A percentile compares a stretch with the other conserved stretches of the same genome.
Conservation (phyloP, 2,113 vertebrate genomes). For the Geothlypis trichas region DNA sequence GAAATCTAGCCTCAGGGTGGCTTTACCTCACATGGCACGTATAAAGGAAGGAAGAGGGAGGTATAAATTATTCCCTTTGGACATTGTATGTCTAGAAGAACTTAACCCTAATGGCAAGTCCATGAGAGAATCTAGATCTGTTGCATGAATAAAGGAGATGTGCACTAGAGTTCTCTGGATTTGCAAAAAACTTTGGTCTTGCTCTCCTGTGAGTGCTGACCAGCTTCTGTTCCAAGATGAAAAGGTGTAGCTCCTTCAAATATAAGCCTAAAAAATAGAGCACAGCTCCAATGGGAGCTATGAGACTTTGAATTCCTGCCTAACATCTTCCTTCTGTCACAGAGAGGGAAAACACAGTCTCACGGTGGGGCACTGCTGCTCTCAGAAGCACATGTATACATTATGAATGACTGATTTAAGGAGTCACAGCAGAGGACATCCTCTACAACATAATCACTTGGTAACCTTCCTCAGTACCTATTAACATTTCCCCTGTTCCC, state of each 20-base stretch:
- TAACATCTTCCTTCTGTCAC: neutral
- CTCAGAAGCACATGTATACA: neutral
- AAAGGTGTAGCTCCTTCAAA: neutral
- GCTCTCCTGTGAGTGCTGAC: neutral
- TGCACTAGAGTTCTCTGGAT: neutral
- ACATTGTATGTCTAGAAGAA: neutral
- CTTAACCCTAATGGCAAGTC: neutral
- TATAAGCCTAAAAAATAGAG: neutral
- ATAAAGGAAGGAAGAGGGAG: neutral
- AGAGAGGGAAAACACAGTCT: neutral
- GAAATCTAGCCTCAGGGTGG: neutral
- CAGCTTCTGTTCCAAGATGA: neutral
- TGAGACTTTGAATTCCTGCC: neutral
- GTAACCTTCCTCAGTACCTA: neutral
- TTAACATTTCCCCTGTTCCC: neutral
- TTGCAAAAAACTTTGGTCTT: neutral
- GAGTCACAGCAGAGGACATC: neutral
- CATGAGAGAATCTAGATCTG: neutral
- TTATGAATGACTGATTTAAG: conserved; percentile 8
- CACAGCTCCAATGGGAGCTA: neutral
- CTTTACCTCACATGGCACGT: neutral
- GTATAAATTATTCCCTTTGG: neutral
- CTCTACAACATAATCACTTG: neutral
- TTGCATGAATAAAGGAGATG: neutral
- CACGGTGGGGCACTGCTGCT: neutral